Conservation (phyloP, 2,797 vertebrate genomes). For the Thaleichthys pacificus region DNA sequence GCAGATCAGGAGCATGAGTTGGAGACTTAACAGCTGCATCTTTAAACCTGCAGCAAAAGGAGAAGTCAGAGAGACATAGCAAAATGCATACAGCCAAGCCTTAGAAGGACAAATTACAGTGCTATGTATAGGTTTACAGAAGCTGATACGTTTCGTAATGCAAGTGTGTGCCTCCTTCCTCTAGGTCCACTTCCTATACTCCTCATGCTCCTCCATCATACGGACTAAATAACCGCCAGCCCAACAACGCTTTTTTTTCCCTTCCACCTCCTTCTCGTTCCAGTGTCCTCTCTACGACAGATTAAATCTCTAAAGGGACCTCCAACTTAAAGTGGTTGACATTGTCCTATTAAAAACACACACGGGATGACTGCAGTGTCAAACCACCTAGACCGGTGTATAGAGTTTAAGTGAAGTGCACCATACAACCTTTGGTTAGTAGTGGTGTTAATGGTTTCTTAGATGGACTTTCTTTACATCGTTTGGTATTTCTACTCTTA, state of each 20-base stretch:
- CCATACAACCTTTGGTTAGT: constrained; percentile 71
- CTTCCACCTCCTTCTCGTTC: constrained; percentile 37
- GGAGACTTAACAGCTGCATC: constrained; percentile 58
- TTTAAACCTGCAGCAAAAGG: constrained; percentile 69
- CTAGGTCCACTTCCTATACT: constrained; percentile 56
- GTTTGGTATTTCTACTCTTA: constrained; percentile 69
- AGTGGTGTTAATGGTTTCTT: constrained; percentile 60
- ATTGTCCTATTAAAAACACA: constrained; percentile 48
- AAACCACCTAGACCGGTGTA: constrained; percentile 48
- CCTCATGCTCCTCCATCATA: constrained; percentile 49
- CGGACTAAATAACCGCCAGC: constrained; percentile 53
- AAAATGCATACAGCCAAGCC: constrained; percentile 76
- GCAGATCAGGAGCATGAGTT: constrained; percentile 71
- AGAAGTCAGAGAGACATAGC: constrained; percentile 64
- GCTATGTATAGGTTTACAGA: constrained; percentile 79
- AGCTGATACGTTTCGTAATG: constrained; percentile 75
- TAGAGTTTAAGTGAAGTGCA: constrained; percentile 51
- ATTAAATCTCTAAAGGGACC: constrained; percentile 40
- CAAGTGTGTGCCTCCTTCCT: constrained; percentile 69
- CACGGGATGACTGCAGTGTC: constrained; percentile 57
- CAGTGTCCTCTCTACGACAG: constrained; percentile 48
- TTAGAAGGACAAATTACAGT: constrained; percentile 79
- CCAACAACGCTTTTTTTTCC: constrained; percentile 37
- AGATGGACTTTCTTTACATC: constrained; percentile 56
- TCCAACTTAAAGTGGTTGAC: constrained; percentile 42